Evolutionary conservation across 2,113 vertebrate genomes (phyloP).

Genomic region (Zosterops pallidus): DNA sequence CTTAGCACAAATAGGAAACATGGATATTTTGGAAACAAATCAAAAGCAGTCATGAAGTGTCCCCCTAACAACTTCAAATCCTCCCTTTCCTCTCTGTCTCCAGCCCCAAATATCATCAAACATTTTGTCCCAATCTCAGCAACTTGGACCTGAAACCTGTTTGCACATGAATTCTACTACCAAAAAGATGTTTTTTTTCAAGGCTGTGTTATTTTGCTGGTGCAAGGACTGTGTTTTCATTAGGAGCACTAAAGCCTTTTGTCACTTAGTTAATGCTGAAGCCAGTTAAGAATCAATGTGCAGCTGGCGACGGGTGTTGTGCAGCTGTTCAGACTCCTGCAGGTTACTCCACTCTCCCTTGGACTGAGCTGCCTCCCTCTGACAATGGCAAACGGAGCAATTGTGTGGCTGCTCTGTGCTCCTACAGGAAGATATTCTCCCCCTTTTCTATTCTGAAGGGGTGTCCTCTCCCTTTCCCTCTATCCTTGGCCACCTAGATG

Average conservation of each 20-base stretch:
- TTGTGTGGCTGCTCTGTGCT: background rate
- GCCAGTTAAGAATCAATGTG: background rate
- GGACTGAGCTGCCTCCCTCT: background rate
- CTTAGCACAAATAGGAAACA: background rate
- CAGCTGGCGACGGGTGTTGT: background rate
- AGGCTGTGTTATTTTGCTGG: background rate
- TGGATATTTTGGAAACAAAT: background rate
- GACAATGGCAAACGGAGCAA: background rate
- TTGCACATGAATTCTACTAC: background rate
- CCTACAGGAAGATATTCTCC: background rate
- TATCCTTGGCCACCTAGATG: background rate
- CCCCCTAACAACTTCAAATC: background rate
- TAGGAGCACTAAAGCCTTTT: constrained; percentile 19
- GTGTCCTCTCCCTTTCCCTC: background rate
- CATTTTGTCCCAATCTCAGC: background rate
- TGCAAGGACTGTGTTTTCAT: background rate
- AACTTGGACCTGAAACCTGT: background rate
- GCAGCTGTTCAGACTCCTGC: constrained; percentile 10
- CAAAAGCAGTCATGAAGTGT: background rate
- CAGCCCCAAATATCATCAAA: background rate
- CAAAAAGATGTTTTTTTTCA: background rate
- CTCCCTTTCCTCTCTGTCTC: background rate
- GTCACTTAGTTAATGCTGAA: background rate
- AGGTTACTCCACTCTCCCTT: constrained; percentile 21
- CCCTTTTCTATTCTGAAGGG: background rate